Evolutionary conservation across 2,888 invertebrate genomes (phyloP).

Genomic region (Drosophila rellima): DNA sequence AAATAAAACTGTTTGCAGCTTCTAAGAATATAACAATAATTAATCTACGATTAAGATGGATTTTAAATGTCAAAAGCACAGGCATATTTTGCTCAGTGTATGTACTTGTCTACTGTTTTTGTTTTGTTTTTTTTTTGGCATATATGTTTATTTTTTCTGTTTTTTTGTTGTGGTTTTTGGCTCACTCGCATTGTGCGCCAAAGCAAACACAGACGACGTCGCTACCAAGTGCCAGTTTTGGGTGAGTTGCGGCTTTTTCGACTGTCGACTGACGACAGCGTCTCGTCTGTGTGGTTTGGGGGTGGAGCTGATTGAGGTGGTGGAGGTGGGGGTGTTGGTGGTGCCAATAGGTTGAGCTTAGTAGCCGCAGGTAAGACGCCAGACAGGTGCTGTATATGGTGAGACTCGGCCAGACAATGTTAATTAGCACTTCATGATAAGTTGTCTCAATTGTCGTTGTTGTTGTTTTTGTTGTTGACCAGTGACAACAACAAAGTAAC

Average conservation of each 20-base stretch:
- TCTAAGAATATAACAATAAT: no score
- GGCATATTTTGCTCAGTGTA: conserved; percentile 24
- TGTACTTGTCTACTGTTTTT: conserved; percentile 42
- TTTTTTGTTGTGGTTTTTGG: conserved; percentile 43
- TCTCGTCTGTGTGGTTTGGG: conserved; percentile 24
- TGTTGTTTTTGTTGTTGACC: conserved; percentile 18
- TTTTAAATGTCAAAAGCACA: no score
- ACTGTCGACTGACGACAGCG: conserved; percentile 38
- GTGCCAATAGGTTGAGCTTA: conserved; percentile 51
- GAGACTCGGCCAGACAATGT: conserved; percentile 71
- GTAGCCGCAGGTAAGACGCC: conserved; percentile 73
- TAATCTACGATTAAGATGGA: no score
- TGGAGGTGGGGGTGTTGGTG: conserved; percentile 7
- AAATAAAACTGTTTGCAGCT: no score
- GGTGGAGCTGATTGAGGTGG: conserved; percentile 1
- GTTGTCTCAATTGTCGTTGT: conserved; percentile 77
- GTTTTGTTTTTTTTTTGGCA: conserved; percentile 51
- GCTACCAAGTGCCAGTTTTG: conserved; percentile 77
- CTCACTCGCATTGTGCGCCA: conserved; percentile 62
- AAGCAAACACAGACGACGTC: conserved; percentile 75
- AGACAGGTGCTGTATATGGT: conserved; percentile 50
- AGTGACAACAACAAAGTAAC: conserved; percentile 6
- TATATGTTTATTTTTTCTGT: conserved; percentile 32
- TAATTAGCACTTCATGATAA: conserved; percentile 82
- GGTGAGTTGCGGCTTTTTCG: conserved; percentile 62